Conservation (phyloP, 2,113 vertebrate genomes). For the Sus scrofa region T2T-Sscrofa CM000829.6:71365501-71366000, state of each 20-base stretch:
- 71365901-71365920: neutral
- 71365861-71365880: neutral
- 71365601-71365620: neutral
- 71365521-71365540: neutral
- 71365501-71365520: neutral
- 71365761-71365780: neutral
- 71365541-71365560: neutral
- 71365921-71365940: neutral
- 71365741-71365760: neutral
- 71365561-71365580: neutral
- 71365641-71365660: neutral
- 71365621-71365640: neutral
- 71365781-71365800: neutral
- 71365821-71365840: neutral
- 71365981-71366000: neutral
- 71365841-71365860: neutral
- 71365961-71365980: neutral
- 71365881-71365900: neutral
- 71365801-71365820: neutral
- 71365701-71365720: neutral
- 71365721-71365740: constrained; percentile 21
- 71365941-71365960: neutral
- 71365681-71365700: neutral
- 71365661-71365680: neutral
- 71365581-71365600: neutral